Evolutionary conservation across 1,140 invertebrate genomes (phyloP).

Genomic region (Dysdera silvatica): DNA sequence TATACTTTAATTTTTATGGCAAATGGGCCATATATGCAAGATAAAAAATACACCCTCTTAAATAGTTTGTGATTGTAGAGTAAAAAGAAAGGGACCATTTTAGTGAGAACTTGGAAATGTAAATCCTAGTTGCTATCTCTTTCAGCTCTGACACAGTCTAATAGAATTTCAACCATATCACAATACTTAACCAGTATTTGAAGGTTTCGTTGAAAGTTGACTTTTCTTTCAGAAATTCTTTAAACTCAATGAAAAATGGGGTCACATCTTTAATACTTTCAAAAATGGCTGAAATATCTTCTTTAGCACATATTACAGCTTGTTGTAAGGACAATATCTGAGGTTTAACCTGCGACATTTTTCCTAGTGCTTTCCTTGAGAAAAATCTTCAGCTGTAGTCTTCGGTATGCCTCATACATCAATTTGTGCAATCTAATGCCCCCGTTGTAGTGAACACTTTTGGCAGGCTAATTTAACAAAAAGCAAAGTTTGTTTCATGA

Average conservation of each 20-base stretch:
- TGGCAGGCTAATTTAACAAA: conserved; percentile 30
- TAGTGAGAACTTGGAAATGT: not conserved
- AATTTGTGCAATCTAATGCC: not conserved
- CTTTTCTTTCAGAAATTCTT: not conserved
- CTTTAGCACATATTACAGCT: not conserved
- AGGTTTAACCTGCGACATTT: not conserved
- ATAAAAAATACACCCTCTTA: not conserved
- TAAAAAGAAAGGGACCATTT: not conserved
- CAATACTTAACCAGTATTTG: no score
- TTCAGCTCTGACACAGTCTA: not conserved
- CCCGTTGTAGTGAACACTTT: not conserved
- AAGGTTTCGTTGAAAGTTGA: not conserved
- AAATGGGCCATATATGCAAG: not conserved
- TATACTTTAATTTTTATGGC: no score
- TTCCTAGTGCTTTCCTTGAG: not conserved
- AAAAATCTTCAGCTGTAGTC: not conserved
- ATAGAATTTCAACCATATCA: not conserved
- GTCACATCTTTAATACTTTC: not conserved
- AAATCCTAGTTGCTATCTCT: not conserved
- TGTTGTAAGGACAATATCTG: not conserved
- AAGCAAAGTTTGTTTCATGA: not conserved
- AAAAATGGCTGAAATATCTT: not conserved
- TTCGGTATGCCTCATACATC: not conserved
- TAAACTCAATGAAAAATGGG: not conserved
- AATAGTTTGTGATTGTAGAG: not conserved